Percentiles rank a stretch among this genome's conserved stretches.
Evolutionary conservation across 2,888 invertebrate genomes (phyloP).

Genomic region (Phengaris arion): DNA sequence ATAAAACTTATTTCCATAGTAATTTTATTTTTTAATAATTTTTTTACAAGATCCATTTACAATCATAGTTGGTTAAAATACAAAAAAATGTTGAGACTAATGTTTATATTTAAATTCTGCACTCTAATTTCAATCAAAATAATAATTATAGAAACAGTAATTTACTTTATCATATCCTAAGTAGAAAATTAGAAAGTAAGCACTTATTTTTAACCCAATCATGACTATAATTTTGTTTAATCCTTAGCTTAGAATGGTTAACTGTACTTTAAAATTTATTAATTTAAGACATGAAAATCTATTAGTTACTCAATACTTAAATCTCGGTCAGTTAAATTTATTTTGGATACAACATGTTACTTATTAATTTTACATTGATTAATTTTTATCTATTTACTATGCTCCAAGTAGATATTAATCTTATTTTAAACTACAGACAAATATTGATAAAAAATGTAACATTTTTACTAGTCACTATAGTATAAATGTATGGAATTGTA

Average conservation of each 20-base stretch:
- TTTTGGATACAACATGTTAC: neutral
- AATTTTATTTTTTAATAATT: conserved; percentile 57
- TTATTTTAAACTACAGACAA: neutral
- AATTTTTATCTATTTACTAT: neutral
- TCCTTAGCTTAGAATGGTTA: neutral
- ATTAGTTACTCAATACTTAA: neutral
- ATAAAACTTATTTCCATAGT: neutral
- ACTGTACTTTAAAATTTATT: neutral
- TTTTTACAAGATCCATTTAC: conserved; percentile 55
- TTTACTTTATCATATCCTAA: neutral
- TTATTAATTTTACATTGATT: no score
- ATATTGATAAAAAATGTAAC: neutral
- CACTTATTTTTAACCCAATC: neutral
- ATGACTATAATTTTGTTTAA: neutral
- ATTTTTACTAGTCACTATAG: neutral
- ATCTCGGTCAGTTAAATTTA: neutral
- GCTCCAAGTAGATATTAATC: neutral
- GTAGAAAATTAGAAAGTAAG: neutral
- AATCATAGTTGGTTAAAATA: conserved; percentile 21
- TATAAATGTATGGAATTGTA: neutral
- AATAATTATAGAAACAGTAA: neutral
- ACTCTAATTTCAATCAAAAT: neutral
- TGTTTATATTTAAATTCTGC: neutral
- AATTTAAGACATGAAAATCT: neutral
- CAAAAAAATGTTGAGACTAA: neutral